Evolutionary conservation across 1,140 invertebrate genomes (phyloP), one percentile per base, ranked within the genome.

Genomic region (Bombus vancouverensis): DNA sequence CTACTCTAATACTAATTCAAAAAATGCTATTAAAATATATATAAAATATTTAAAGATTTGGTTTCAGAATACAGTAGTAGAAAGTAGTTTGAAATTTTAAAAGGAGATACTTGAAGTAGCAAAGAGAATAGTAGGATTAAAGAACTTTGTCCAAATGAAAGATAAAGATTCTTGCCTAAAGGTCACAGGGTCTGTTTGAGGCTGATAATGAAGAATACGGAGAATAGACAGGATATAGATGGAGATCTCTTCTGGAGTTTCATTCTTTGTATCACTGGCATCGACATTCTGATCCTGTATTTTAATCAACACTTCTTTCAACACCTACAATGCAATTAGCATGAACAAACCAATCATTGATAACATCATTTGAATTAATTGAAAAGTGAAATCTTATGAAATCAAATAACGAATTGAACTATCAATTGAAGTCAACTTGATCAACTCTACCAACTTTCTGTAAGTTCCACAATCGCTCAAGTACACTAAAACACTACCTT

Each of bases 151-250:
- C 18, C 47, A 8, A 53, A 53, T 53, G 44, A 77, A 66, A 75
- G 34, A 86, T 57, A 70, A 68, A 57, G n/a, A 12, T 44, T 75
- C 34, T 18, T 84, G 93, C 94, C 93, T 92, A 87, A 95, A 94
- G 15, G 82, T 87, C 37, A 84, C 74, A 28, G 93, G 94, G 92
- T 97, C 96, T 70, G 95, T 94, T 85, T 96, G 95, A 44, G 97
- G 97, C 85, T 96, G 96, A 92, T 97, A 98, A 93, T 97, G 97
- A 8, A 98, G 92, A 32, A 97, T 95, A 85, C 96, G 93, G 3
- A 97, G 93, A 74, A 95, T 94, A 39, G 96, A 95, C 80, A 97
- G 94, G 71, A 97, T 95, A 75, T 97, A 91, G 73, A 97, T 95
- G 0, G 96, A 96, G 57, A 96, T 97, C 90, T 96, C 94, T 72